phyloP scores from a whole-genome alignment of 1,140 invertebrate species.

The Drosophila jambulina region DNA sequence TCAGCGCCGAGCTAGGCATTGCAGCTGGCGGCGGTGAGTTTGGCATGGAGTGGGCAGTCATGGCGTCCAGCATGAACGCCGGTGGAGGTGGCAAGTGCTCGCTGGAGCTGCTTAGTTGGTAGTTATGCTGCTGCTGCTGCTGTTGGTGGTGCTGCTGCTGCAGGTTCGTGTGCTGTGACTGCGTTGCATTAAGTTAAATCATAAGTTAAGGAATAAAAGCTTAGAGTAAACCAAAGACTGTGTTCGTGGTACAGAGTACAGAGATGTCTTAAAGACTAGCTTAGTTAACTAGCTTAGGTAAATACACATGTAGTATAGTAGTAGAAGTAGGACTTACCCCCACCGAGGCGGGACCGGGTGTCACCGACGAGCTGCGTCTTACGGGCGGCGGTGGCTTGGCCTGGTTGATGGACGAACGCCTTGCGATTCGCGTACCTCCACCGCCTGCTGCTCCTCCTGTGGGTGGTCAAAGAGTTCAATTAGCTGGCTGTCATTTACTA shows the following conservation, averaged over 20 bases:
- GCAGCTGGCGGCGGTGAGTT: conserved; percentile 33
- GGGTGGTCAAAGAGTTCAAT: conserved; percentile 28
- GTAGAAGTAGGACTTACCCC: conserved; percentile 58
- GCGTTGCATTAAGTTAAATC: conserved; percentile 58
- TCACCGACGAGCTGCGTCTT: conserved; percentile 93
- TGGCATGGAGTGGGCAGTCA: conserved; percentile 22
- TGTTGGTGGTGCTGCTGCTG: conserved; percentile 29
- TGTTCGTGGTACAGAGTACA: conserved; percentile 16
- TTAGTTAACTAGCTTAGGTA: conserved; percentile 56
- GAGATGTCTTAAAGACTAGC: conserved; percentile 49
- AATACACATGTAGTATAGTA: too few relatives aligned
- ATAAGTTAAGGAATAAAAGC: conserved; percentile 69
- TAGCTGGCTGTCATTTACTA: conserved; percentile 10
- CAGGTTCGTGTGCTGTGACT: conserved; percentile 10
- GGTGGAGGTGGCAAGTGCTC: conserved; percentile 94
- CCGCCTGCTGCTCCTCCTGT: conserved; percentile 60
- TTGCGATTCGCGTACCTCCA: conserved; percentile 77
- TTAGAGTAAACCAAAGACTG: conserved; percentile 37
- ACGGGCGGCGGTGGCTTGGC: conserved; percentile 94
- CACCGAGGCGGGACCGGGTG: conserved; percentile 82
- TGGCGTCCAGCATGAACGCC: conserved; percentile 90
- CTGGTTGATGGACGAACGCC: conserved; percentile 87
- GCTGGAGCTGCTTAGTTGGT: conserved; percentile 73
- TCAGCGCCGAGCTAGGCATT: conserved; percentile 85
- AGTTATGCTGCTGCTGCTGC: conserved; percentile 33